Percentiles rank a stretch among this genome's conserved stretches.
Evolutionary conservation across 1,140 invertebrate genomes (phyloP).

Genomic region (Elymnias hypermnestra): DNA sequence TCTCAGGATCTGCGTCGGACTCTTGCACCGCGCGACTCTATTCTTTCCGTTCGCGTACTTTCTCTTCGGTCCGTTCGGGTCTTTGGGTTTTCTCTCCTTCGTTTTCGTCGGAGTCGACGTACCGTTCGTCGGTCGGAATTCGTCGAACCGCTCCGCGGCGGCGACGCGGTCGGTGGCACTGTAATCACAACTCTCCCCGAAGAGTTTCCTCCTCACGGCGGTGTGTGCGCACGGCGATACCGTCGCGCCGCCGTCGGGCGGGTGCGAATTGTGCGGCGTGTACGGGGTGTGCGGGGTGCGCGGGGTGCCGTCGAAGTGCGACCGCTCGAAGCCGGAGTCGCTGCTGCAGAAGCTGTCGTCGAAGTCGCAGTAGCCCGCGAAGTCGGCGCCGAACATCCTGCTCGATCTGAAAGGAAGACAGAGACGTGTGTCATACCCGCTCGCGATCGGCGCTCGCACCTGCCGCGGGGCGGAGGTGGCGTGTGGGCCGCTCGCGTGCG

Average conservation of each 20-base stretch:
- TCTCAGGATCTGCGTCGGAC: slow-evolving; percentile 84
- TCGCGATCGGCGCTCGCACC: too few species aligned
- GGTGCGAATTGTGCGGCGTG: slow-evolving; percentile 51
- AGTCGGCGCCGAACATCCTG: slow-evolving; percentile 53
- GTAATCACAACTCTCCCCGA: slow-evolving; percentile 42
- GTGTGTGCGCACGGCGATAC: slow-evolving; percentile 30
- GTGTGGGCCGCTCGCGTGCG: slow-evolving; percentile 55
- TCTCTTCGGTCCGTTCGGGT: slow-evolving; percentile 76
- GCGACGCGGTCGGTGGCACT: slow-evolving; percentile 33
- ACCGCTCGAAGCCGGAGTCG: slow-evolving; percentile 81
- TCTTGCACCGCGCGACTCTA: slow-evolving; percentile 79
- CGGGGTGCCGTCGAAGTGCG: slow-evolving; percentile 41
- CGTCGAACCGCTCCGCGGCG: slow-evolving; percentile 43
- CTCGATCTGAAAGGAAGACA: slow-evolving; percentile 34
- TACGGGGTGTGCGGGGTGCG: slow-evolving; percentile 31
- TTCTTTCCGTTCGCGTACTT: slow-evolving; percentile 82
- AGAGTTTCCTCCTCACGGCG: slow-evolving; percentile 57
- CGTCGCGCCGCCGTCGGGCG: slow-evolving; percentile 50
- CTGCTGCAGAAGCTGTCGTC: slow-evolving; percentile 83
- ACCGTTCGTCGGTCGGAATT: slow-evolving; percentile 35
- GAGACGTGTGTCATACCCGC: too few species aligned
- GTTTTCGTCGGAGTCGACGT: slow-evolving; percentile 71
- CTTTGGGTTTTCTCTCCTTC: slow-evolving; percentile 63
- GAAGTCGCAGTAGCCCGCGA: slow-evolving; percentile 75
- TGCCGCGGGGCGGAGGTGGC: too few species aligned